Evolutionary conservation across 2,113 vertebrate genomes (phyloP), one percentile per base, ranked within the genome.

Genomic region (Astatoreochromis straeleni): DNA sequence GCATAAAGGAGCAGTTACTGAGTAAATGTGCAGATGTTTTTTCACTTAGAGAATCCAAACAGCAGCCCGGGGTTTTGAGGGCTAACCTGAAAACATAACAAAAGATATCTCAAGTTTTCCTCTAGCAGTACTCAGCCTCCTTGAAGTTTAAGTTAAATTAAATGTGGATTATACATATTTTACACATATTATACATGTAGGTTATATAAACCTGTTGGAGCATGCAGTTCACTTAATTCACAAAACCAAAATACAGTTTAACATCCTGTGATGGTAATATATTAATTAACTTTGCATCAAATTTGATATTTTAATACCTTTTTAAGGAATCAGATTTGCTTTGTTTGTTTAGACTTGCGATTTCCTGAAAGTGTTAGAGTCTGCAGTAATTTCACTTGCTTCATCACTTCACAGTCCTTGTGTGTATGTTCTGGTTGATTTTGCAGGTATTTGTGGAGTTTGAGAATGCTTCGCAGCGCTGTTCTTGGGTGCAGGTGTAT

Each of bases 381-480:
- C 9, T 31, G 70, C 17, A 33, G 17, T 78, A 51, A 78, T 17
- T 78, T 3, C 7, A 78, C 24, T 45, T 47, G 24, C 70, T 29
- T 49, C 42, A 19, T 75, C 24, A 19, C 73, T 78, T 78, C 45
- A 47, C 70, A 79, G 13, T 17, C 17, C 58, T 55, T 1, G 9
- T 84, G 24, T 42, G 83, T 47, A 31, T 55, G 24, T 29, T 83
- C 19, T 80, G n/a, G 7, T 40, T 82, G 7, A 81, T 21, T 88
- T 7, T 75, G 40, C 93, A 99, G 99, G 98, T 99, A 82, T 99
- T 98, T 93, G 97, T 99, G 93, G 99, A 99, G 95, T 99, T 99
- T 31, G 98, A 99, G 87, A 98, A 98, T 17, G 82, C 93, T 94
- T 97, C 92, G 95, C 97, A 97, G 93, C 96, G 97, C 33, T 97